Evolutionary conservation across 2,113 vertebrate genomes (phyloP), one percentile per base, ranked within the genome.

Genomic region (Bungarus multicinctus): DNA sequence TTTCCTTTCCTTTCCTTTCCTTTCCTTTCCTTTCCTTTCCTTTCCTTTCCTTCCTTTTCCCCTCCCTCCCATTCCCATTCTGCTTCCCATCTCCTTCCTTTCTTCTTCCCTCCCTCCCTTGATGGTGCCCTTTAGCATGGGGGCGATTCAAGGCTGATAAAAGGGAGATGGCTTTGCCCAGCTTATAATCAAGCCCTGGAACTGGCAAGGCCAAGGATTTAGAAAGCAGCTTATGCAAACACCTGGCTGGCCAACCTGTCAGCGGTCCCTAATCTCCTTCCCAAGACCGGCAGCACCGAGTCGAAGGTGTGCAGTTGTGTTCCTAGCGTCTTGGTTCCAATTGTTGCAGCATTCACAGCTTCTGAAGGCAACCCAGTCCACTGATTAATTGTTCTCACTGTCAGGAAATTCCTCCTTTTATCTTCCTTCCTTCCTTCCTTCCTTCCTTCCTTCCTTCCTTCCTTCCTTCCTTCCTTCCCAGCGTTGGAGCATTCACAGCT

Each of bases 1-100:
- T 16, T 7, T 5, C 54, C 5, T 12, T 1, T 5, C 1, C 0
- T 6, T 1, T 22, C 1, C 18, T 1, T 18, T 18, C 54, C n/a
- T 20, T 16, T 14, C 20, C 55, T 57, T 5, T 50, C 50, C 50
- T 50, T 50, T 9, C 50, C 1, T 47, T 7, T 53, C 10, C 52
- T 12, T 53, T 10, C 52, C 12, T 53, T 12, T 12, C 9, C 10
- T 1, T 11, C 9, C 52, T 2, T 3, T 55, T 5, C 18, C 20
- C n/a, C n/a, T n/a, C n/a, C n/a, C n/a, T 55, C 5, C 54, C 54
- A 5, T 47, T 47, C 47, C 47, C 47, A 6, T 47, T 5, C 47
- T 47, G 3, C 43, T 54, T 54, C 4, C 18, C 53, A 53, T 53
- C 12, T 54, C 14, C 14, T 53, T 14, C 11, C 2, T 14, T 12